A percentile compares a stretch with the other conserved stretches of the same genome.
phyloP scores from a whole-genome alignment of 2,797 vertebrate genomes.

The Valencia hispanica region DNA sequence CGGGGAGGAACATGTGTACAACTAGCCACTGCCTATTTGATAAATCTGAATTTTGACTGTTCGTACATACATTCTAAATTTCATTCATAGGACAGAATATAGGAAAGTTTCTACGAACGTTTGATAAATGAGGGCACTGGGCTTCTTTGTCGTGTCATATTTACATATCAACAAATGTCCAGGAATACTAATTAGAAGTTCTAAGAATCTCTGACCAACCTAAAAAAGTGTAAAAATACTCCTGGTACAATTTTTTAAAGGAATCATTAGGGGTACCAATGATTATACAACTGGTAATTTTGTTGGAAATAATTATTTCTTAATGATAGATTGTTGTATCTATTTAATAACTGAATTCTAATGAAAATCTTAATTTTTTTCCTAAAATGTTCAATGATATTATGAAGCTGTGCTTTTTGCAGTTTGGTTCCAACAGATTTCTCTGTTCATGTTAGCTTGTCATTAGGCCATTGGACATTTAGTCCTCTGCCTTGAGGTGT shows the following conservation, averaged over 20 bases:
- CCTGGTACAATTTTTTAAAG: background rate
- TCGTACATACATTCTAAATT: no score
- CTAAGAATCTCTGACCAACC: no score
- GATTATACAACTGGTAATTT: background rate
- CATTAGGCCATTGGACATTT: background rate
- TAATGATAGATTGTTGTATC: background rate
- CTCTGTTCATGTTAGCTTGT: background rate
- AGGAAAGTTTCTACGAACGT: no score
- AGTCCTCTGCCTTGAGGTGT: background rate
- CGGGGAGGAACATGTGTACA: no score
- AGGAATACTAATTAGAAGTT: no score
- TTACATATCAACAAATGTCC: no score
- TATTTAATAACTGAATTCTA: no score
- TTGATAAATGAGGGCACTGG: no score
- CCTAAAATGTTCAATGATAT: background rate
- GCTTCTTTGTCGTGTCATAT: no score
- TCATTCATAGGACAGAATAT: no score
- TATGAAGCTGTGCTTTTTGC: background rate
- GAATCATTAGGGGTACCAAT: background rate
- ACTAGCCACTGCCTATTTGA: no score
- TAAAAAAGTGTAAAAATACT: background rate
- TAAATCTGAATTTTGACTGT: no score
- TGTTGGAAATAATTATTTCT: background rate
- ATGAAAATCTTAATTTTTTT: background rate
- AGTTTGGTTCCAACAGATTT: background rate